Percentiles rank a stretch among this genome's conserved stretches.
Conservation (phyloP, 2,113 vertebrate species). For the Reinhardtius hippoglossoides region DNA sequence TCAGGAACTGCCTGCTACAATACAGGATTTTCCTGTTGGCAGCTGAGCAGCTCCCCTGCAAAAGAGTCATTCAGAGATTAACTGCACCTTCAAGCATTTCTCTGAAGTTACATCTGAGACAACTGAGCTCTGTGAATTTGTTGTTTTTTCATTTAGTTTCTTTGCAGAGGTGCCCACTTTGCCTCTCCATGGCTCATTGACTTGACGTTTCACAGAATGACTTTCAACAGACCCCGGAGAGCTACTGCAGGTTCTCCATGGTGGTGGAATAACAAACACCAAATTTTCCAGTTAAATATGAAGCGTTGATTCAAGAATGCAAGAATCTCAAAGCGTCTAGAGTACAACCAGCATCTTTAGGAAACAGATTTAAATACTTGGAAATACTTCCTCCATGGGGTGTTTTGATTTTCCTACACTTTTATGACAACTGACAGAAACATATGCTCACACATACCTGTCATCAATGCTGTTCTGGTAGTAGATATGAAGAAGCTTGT, state of each 20-base stretch:
- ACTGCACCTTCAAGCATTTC: constrained; percentile 9
- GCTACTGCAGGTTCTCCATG: not conserved
- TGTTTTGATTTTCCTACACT: not conserved
- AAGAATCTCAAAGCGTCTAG: not conserved
- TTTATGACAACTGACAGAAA: not conserved
- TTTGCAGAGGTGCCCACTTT: constrained; percentile 2
- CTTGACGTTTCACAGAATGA: constrained; percentile 7
- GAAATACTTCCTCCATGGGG: not conserved
- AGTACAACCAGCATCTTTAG: not conserved
- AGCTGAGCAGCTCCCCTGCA: constrained; percentile 33
- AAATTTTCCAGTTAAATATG: not conserved
- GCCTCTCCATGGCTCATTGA: not conserved
- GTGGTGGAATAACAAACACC: too few species aligned
- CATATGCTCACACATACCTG: constrained; percentile 81
- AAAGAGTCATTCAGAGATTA: constrained; percentile 8
- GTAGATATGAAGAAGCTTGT: constrained; percentile 98
- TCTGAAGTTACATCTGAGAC: constrained; percentile 10
- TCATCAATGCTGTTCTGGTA: constrained; percentile 99
- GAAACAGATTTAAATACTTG: too few species aligned
- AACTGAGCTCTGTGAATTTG: not conserved
- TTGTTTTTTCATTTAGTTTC: not conserved
- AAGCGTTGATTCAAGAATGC: not conserved
- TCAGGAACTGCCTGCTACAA: constrained; percentile 14
- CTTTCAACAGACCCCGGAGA: not conserved
- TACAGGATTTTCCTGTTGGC: constrained; percentile 44